Conservation (phyloP, 2,797 vertebrate species). For the Dryobates pubescens region DNA sequence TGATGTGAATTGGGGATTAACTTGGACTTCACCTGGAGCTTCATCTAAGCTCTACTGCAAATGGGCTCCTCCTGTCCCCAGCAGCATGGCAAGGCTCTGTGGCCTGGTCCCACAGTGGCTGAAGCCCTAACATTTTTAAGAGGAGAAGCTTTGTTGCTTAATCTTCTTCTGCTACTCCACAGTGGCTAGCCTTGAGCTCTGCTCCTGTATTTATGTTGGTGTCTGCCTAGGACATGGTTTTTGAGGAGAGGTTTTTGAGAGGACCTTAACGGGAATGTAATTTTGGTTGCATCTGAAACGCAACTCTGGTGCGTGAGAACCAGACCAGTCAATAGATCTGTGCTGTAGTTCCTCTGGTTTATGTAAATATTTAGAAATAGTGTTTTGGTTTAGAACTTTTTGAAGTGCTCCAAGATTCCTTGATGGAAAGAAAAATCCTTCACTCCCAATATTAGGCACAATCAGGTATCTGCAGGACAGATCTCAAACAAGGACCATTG, state of each 20-base stretch:
- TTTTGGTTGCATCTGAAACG: background rate
- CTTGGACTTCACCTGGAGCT: background rate
- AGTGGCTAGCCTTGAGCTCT: background rate
- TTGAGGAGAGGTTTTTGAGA: background rate
- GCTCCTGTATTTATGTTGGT: background rate
- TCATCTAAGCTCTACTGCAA: background rate
- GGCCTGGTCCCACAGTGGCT: background rate
- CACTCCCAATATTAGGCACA: fast-evolving
- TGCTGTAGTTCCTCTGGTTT: background rate
- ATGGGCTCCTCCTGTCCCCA: background rate
- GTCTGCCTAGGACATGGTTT: background rate
- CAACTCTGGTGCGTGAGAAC: background rate
- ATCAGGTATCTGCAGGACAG: background rate
- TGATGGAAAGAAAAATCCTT: background rate
- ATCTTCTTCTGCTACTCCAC: background rate
- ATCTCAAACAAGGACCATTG: background rate
- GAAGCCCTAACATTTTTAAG: background rate
- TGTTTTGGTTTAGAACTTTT: background rate
- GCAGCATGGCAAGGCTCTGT: background rate
- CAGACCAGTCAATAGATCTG: background rate
- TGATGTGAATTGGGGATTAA: background rate
- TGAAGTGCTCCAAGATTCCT: background rate
- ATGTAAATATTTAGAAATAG: background rate
- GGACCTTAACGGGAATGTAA: background rate
- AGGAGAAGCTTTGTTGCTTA: background rate